A percentile compares a stretch with the other conserved stretches of the same genome.
These are phyloP conservation scores for Cassiopea andromeda DNA, from an alignment of 30 jellyfish, hydroid and myxozoan genomes.

Conservation along the genomic window DNA sequence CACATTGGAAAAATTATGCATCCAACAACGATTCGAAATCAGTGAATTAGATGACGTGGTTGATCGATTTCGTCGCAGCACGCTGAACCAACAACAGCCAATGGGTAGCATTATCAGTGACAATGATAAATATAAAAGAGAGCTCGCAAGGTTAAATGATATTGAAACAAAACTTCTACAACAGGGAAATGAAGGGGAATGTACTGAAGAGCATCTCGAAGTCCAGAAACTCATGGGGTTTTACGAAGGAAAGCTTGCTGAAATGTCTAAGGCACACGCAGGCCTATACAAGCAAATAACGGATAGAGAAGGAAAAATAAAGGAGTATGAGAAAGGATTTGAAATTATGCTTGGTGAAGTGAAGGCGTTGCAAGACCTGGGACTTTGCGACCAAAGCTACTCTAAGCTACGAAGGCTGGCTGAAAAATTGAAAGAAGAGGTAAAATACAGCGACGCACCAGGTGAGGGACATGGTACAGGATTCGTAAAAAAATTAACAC, in stretches of 20 bases:
- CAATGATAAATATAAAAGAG: background rate
- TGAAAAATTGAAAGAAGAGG: background rate
- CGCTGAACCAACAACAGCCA: background rate
- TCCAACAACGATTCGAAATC: conserved; percentile 9
- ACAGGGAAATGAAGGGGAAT: background rate
- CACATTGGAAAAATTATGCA: background rate
- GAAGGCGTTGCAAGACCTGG: background rate
- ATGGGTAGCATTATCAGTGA: background rate
- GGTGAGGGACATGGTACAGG: background rate
- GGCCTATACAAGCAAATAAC: conserved; percentile 2
- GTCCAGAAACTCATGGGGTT: background rate
- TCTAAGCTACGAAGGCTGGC: background rate
- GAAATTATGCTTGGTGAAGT: conserved; percentile 33
- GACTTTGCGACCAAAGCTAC: background rate
- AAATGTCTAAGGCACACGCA: background rate
- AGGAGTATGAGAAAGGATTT: conserved; percentile 23
- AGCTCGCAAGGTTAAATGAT: background rate
- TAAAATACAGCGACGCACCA: background rate
- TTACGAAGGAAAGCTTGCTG: background rate
- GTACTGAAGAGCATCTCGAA: background rate
- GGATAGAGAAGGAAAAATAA: background rate
- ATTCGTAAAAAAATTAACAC: background rate
- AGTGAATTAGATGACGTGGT: conserved; percentile 4
- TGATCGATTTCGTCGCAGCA: background rate
- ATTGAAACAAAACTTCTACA: background rate